Conservation (phyloP, 92 coral and sea anemone species). For the Zoanthus gigantus region DNA sequence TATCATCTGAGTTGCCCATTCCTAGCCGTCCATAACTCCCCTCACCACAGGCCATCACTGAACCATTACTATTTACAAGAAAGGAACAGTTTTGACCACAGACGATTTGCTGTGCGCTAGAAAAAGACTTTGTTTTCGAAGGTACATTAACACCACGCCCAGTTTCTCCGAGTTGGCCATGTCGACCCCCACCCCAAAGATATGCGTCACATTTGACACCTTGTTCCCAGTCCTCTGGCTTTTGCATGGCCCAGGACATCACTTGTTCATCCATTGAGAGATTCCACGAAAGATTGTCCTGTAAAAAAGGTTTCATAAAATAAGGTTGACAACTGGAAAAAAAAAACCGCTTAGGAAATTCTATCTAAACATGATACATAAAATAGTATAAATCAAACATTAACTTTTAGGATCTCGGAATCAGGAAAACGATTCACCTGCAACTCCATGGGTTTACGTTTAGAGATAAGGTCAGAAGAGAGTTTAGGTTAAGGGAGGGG, state of each 20-base stretch:
- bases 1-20: slow-evolving; percentile 91
- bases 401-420: too few relatives aligned
- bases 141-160: slow-evolving; percentile 88
- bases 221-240: slow-evolving; percentile 89
- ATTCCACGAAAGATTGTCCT: slow-evolving; percentile 87
- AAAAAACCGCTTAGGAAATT: neutral
- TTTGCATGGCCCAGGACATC: slow-evolving; percentile 88
- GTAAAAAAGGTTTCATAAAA: neutral
- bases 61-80: slow-evolving; percentile 72
- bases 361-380: neutral
- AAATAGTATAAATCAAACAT: too few relatives aligned
- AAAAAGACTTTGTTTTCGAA: slow-evolving; percentile 76
- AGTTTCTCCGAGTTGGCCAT: slow-evolving; percentile 85
- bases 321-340: neutral
- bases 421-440: too few relatives aligned
- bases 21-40: slow-evolving; percentile 92
- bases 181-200: slow-evolving; percentile 94
- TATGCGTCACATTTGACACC: slow-evolving; percentile 86
- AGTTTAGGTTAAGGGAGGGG: too few relatives aligned
- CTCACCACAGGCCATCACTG: slow-evolving; percentile 84
- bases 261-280: slow-evolving; percentile 87
- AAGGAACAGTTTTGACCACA: slow-evolving; percentile 93
- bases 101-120: slow-evolving; percentile 79
- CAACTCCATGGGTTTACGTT: too few relatives aligned
- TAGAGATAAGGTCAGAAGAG: too few relatives aligned